Percentiles rank a stretch among this genome's conserved stretches.
phyloP scores from a whole-genome alignment of 2,797 vertebrate species.

The Semaprochilodus insignis region DNA sequence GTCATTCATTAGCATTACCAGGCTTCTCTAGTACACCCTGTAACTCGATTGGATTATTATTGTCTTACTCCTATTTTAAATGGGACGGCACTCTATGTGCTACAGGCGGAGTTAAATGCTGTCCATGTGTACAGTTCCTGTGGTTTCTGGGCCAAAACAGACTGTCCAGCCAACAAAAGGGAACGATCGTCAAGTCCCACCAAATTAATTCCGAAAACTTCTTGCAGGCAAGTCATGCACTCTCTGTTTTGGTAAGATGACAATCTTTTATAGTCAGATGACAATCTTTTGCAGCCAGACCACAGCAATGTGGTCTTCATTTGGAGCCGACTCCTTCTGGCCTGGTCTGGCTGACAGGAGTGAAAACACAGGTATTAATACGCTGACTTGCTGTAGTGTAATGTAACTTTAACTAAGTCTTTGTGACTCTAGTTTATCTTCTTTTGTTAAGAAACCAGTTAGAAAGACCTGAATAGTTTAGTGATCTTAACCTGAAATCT shows the following conservation, averaged over 20 bases:
- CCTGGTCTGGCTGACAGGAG: slow-evolving; percentile 43
- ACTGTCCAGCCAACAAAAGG: slow-evolving; percentile 48
- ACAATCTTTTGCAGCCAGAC: slow-evolving; percentile 60
- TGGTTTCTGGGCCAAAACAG: slow-evolving; percentile 49
- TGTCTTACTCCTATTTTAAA: slow-evolving; percentile 37
- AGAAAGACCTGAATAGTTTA: background rate
- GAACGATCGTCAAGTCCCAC: slow-evolving; percentile 49
- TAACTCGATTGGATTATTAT: slow-evolving; percentile 21
- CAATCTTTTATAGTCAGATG: slow-evolving; percentile 61
- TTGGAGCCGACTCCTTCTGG: slow-evolving; percentile 44
- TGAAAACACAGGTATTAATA: slow-evolving; percentile 47
- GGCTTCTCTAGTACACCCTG: slow-evolving; percentile 7
- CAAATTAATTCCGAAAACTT: slow-evolving; percentile 65
- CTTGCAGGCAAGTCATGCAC: slow-evolving; percentile 59
- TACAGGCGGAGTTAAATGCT: slow-evolving; percentile 43
- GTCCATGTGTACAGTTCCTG: slow-evolving; percentile 38
- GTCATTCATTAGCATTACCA: slow-evolving; percentile 13
- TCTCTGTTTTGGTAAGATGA: slow-evolving; percentile 70
- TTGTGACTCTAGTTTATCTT: background rate
- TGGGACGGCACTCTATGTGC: slow-evolving; percentile 36
- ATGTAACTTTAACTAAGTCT: slow-evolving; percentile 30
- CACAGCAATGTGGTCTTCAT: slow-evolving; percentile 61
- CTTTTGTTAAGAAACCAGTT: background rate
- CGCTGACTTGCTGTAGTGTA: slow-evolving; percentile 34
- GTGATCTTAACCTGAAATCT: no score